Conservation (phyloP, 1,140 invertebrate genomes). For the Akabosia matsudoensis region DNA sequence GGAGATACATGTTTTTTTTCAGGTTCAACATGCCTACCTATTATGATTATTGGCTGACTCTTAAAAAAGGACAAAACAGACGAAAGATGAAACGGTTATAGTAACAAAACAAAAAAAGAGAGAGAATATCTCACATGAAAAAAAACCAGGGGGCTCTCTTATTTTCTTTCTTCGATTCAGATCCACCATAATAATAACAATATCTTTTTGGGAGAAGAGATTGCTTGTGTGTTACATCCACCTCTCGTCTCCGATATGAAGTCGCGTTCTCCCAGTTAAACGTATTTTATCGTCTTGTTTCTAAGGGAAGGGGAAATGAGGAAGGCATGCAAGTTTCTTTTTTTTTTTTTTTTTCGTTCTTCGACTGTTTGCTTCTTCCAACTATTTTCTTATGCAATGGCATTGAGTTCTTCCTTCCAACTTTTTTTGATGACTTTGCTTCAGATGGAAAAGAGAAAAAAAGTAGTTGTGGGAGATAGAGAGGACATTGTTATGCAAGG, state of each 20-base stretch:
- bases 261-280: not conserved
- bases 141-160: too few species aligned
- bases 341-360: too few species aligned
- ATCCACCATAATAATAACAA: too few species aligned
- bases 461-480: too few species aligned
- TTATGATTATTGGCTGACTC: not conserved
- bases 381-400: not conserved
- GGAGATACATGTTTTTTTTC: not conserved
- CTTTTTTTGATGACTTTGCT: not conserved
- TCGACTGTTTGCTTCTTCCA: slow-evolving; percentile 12
- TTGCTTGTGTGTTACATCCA: too few species aligned
- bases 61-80: not conserved
- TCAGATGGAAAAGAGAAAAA: not conserved
- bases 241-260: too few species aligned
- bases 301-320: not conserved
- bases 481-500: too few species aligned
- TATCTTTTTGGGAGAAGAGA: not conserved
- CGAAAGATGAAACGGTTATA: too few species aligned
- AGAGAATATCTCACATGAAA: too few species aligned
- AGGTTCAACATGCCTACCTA: not conserved
- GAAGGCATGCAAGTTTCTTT: not conserved
- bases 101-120: slow-evolving; percentile 14
- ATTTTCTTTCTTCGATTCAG: too few species aligned
- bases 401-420: slow-evolving; percentile 7
- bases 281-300: not conserved